Evolutionary conservation across 2,888 invertebrate genomes (phyloP), one percentile per base, ranked within the genome.

Genomic region (Orthonevra nobilis): DNA sequence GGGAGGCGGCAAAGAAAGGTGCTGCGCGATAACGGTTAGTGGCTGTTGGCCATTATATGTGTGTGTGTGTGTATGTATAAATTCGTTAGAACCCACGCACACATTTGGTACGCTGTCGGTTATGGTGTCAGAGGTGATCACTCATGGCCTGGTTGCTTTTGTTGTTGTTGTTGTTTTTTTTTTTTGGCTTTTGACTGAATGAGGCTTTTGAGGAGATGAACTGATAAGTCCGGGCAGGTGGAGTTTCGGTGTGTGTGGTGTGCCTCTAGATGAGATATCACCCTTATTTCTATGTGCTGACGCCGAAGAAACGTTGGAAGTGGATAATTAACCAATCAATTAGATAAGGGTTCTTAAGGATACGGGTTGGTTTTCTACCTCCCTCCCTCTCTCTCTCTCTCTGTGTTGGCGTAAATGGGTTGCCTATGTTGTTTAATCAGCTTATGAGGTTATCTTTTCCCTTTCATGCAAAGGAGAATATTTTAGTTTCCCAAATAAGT

Each of bases 251-350:
- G 19, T 19, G 36, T 14, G 26, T 38, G 46, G n/a, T n/a, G n/a
- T n/a, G n/a, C n/a, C n/a, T n/a, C 2, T 1, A 19, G 44, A 56
- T 54, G 19, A 42, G 72, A 28, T 56, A 54, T 56, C 52, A 48
- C 46, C 26, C 50, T 50, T 15, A 50, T 19, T 30, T 10, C 52
- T 23, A 6, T 38, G 26, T 2, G 4, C 26, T 12, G 14, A 12
- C n/a, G 10, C 2, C 19, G 19, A 7, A 2, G 19, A 6, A 32
- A 20, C 23, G 50, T 52, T 36, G 20, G 12, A 70, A 63, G 38
- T 63, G 28, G 48, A 58, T 73, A 56, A 52, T 30, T 36, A 42
- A 58, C 56, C 64, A 64, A 73, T 64, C 48, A 64, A 56, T 58
- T 54, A 48, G 50, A 73, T 72, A 56, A 63, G 56, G 40, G 20